These are phyloP conservation scores for Thera obeliscata DNA, from an alignment of 2,888 invertebrate genomes.

Conservation along the genomic window DNA sequence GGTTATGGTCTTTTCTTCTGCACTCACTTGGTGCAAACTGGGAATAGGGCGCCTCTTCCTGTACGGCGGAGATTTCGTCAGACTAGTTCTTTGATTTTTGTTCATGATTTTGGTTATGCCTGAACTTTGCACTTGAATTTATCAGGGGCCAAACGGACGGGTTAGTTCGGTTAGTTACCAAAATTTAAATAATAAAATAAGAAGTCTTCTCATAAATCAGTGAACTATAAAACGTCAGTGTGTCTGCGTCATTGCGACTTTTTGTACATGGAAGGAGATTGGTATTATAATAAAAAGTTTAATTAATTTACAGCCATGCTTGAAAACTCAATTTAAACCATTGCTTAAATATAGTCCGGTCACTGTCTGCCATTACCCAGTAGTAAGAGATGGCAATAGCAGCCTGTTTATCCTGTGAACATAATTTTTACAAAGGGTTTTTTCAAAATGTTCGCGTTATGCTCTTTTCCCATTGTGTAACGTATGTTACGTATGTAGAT, in stretches of 20 bases:
- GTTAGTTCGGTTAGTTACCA: neutral
- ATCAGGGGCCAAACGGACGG: neutral
- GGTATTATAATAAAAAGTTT: neutral
- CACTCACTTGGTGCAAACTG: neutral
- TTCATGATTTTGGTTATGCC: slow-evolving; percentile 33
- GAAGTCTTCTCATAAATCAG: slow-evolving; percentile 1
- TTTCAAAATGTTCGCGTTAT: neutral
- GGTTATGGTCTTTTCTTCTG: slow-evolving; percentile 29
- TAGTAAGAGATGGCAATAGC: too few species aligned
- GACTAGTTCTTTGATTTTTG: slow-evolving; percentile 25
- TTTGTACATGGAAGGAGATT: neutral
- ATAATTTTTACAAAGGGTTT: too few species aligned
- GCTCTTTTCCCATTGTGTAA: neutral
- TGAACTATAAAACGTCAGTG: neutral
- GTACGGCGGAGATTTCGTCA: slow-evolving; percentile 20
- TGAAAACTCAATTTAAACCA: too few species aligned
- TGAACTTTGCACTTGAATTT: slow-evolving; percentile 31
- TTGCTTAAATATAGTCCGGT: too few species aligned
- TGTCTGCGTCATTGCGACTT: neutral
- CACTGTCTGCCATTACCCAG: too few species aligned
- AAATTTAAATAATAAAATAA: neutral
- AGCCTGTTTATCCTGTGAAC: too few species aligned
- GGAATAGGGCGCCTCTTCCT: slow-evolving; percentile 27
- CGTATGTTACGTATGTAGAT: neutral
- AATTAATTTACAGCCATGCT: too few species aligned